Evolutionary conservation across 2,113 vertebrate genomes (phyloP), one percentile per base, ranked within the genome.

Genomic region (Mustela nigripes): DNA sequence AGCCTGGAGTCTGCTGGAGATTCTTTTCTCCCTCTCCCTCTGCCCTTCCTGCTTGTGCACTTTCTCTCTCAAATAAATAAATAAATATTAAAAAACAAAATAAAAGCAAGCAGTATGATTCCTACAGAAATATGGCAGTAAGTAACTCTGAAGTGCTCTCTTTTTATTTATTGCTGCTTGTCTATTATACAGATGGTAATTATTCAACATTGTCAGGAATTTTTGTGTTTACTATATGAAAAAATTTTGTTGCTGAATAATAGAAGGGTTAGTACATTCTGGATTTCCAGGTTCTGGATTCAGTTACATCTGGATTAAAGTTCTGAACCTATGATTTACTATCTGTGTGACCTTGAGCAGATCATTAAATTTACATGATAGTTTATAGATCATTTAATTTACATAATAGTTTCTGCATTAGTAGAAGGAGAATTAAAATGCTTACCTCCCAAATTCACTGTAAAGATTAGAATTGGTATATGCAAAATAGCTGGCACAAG

Each of bases 381-480:
- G 36, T 95, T 95, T 91, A 53, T 56, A 10, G 21, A 53, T 65
- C 74, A 42, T 42, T 87, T 76, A 82, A 96, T 2, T 33, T 69
- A 62, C 4, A 36, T 19, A 31, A 60, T 69, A 79, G 45, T 95
- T 95, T 89, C 36, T 84, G 22, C 26, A 50, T 42, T 1, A 82
- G 3, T 82, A 58, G 45, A 79, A 90, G 78, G 8, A 3, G 15
- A 10, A 83, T 73, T 82, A 63, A 97, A 95, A 81, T 76, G 71
- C 39, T 50, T 12, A 81, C 2, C 12, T 88, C 10, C 6, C 5
- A 62, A 67, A 15, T 60, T 56, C 9, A 33, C 28, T 63, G 39
- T 79, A 48, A 91, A 79, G 21, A 45, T 89, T 50, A 31, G 28
- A 97, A 97, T 48, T 76, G 71, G 87, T 58, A 42, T 69, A 50